Base-by-base conservation (phyloP, 2,888 invertebrate genomes). In the Unio pictorum region DNA sequence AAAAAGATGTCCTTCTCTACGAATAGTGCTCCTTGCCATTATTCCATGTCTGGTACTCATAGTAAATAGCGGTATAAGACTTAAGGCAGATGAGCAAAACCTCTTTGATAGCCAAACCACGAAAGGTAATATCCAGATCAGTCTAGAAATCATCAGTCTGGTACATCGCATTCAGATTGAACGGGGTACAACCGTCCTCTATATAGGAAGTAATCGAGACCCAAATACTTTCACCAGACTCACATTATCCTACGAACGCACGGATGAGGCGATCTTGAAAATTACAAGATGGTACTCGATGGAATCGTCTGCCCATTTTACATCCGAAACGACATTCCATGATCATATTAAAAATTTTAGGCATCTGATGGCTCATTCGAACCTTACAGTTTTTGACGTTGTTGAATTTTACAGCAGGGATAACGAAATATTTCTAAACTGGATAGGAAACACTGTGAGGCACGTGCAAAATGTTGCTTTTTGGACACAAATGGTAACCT, bases 81-180 rank as follows among this genome's bases (percentile, higher is more conserved):
- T 69, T 8, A 6, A 8, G 1, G 18, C 60, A 20, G 60, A 67
- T 26, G 54, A 4, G 5, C 6, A 4, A 54, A n/a, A 26, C 5
- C 23, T 68, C 2, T 26, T n/a, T 1, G 15, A 20, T 26, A 64
- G 61, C 6, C 55, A 62, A 26, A 20, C 15, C 3, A 65, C 66
- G 18, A n/a, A 60, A 26, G 59, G 62, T 0, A 63, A 69, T 23
- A 72, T 85, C n/a, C 34, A 57, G n/a, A 74, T 79, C 67, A 85
- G 84, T 57, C 69, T 83, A 0, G 78, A 84, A 64, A 77, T 79
- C 0, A 81, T 82, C 6, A 67, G 66, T 23, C 74, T 84, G 7
- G 71, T 86, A 1, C 86, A 85, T 65, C 61, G 61, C 18, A 64
- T 78, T 8, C 86, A 86, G 73, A 79, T 80, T 34, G 84, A 86